Evolutionary conservation across 2,113 vertebrate genomes (phyloP), one percentile per base, ranked within the genome.

Genomic region (Pteronura brasiliensis): DNA sequence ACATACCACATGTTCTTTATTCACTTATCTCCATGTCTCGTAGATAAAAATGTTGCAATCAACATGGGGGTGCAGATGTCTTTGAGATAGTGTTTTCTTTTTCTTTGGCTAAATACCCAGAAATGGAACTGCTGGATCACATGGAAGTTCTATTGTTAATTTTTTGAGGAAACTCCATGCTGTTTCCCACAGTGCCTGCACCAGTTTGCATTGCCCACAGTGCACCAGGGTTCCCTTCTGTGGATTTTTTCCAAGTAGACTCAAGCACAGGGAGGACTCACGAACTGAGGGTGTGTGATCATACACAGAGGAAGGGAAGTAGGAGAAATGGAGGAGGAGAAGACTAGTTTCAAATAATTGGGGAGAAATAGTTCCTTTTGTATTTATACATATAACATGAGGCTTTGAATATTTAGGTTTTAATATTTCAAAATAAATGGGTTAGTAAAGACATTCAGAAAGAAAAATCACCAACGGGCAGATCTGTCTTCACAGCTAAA

Each of bases 401-500:
- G 55, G 36, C 18, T 93, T 82, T 7, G 1, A 55, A 61, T 23
- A 13, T 77, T 86, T 55, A 67, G 20, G n/a, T 74, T 86, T 84
- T 90, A 80, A 44, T 90, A 88, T 87, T 76, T 90, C 87, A 84
- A 92, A 79, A 59, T 79, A 88, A 88, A 69, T 52, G 6, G 63
- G 47, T 42, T 14, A 87, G n/a, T 27, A 96, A 77, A 77, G 63
- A 90, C 1, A 55, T 44, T 39, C n/a, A 23, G 34, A 36, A 29
- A 74, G 21, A 59, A 86, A 85, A 83, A 86, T 65, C 79, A 74
- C 31, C 81, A 74, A 36, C 34, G 69, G 88, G 36, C 47, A 83
- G 65, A 81, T 92, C 86, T 91, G 57, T 82, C 65, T 96, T 92
- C 92, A 69, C 65, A 34, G 77, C 82, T 55, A 82, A 86, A 93